Evolutionary conservation across 1,140 invertebrate species (phyloP).

Genomic region (Drosophila ficusphila): DNA sequence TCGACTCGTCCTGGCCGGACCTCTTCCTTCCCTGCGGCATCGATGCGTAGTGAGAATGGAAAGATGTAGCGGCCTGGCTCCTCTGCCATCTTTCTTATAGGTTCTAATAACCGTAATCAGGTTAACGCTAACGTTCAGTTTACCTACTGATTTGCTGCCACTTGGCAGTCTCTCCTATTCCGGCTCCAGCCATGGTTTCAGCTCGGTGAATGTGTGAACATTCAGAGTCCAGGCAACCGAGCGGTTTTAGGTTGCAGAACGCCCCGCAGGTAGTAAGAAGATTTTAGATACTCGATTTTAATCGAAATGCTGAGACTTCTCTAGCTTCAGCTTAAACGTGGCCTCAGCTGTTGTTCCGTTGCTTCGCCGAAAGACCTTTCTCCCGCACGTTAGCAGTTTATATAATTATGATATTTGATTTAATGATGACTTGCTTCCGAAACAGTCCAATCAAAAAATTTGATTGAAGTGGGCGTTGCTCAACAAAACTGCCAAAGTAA

Average conservation of each 20-base stretch:
- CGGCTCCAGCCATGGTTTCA: not conserved
- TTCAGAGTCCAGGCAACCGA: conserved; percentile 45
- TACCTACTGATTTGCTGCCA: conserved; percentile 76
- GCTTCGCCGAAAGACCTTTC: conserved; percentile 64
- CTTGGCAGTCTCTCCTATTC: conserved; percentile 36
- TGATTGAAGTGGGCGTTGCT: conserved; percentile 75
- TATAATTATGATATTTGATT: conserved; percentile 83
- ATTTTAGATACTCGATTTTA: conserved; percentile 64
- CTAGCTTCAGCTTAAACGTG: conserved; percentile 2
- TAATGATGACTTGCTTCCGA: conserved; percentile 83
- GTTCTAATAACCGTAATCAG: conserved; percentile 81
- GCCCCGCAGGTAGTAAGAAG: conserved; percentile 31
- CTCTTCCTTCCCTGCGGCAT: conserved; percentile 17
- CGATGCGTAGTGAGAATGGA: conserved; percentile 46
- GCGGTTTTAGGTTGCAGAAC: conserved; percentile 25
- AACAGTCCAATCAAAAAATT: conserved; percentile 83
- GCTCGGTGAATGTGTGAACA: conserved; percentile 76
- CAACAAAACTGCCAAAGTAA: conserved; percentile 26
- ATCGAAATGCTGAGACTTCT: conserved; percentile 51
- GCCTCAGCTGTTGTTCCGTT: conserved; percentile 2
- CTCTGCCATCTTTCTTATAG: conserved; percentile 67
- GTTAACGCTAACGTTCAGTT: conserved; percentile 80
- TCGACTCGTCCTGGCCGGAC: conserved; percentile 21
- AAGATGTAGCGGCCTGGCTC: conserved; percentile 17
- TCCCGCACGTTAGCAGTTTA: conserved; percentile 77